Evolutionary conservation across 1,140 invertebrate genomes (phyloP), one percentile per base, ranked within the genome.

Genomic region (Ctenoplectra terminalis): DNA sequence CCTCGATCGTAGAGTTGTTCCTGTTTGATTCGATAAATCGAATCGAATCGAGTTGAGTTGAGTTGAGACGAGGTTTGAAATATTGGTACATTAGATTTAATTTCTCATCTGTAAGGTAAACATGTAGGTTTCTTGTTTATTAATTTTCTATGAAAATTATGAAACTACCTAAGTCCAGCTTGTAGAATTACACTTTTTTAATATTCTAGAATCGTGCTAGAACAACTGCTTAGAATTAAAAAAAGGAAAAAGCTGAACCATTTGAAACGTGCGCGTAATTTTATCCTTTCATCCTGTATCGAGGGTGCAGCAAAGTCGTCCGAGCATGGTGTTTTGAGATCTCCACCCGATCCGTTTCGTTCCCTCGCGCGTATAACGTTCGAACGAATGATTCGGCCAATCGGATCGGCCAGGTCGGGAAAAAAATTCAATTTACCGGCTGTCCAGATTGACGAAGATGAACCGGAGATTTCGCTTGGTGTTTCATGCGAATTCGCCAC

Each of bases 361-460:
- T 48, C 50, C 23, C 26, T 34, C n/a, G n/a, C n/a, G n/a, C 52
- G 29, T 17, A 46, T 70, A 83, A 63, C 76, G 54, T 26, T 40
- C 58, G 64, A 71, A 81, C 29, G 63, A 67, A 58, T 56, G 66
- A 85, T 82, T 81, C 73, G 72, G 34, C 60, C 78, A 67, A 82
- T 85, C 78, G 78, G 34, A 85, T 70, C 50, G 61, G 61, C 37
- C 40, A 31, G n/a, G 43, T 1, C n/a, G 20, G 40, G 69, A 69
- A 83, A 82, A 73, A 67, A 54, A 86, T 86, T 86, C 85, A 86
- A 86, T 86, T 86, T 86, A 71, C 73, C 80, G 64, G 84, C 85
- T 86, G 85, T 86, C 85, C 56, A 26, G 71, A 61, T 78, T 86
- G 85, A 86, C 83, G 85, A 86, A 80, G 84, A 86, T 82, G 75